These are phyloP conservation scores for Galerucella nymphaeae DNA, from an alignment of 2,888 invertebrate species.

Conservation along the genomic window DNA sequence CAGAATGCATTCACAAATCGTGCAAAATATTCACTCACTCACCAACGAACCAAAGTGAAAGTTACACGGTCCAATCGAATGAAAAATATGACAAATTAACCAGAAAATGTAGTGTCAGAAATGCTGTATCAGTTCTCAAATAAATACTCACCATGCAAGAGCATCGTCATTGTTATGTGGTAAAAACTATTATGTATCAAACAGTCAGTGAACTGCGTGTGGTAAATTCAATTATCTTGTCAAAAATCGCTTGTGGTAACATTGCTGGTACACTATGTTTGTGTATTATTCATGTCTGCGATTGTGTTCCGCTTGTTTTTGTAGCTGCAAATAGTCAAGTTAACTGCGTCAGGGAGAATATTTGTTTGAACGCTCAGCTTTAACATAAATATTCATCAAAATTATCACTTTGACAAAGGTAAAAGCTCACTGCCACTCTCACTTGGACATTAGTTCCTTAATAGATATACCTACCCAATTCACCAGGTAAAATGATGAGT, in stretches of 20 bases:
- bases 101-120: neutral
- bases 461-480: too few relatives aligned
- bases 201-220: constrained; percentile 14
- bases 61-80: neutral
- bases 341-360: neutral
- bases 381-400: too few relatives aligned
- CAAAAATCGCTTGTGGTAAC: constrained; percentile 14
- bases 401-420: too few relatives aligned
- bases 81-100: neutral
- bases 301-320: neutral
- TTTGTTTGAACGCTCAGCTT: neutral
- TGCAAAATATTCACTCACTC: too few relatives aligned
- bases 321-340: neutral
- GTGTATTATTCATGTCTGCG: constrained; percentile 7
- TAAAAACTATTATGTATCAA: constrained; percentile 10
- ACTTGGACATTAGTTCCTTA: too few relatives aligned
- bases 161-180: constrained; percentile 12
- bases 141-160: neutral
- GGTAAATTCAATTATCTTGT: constrained; percentile 19
- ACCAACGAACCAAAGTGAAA: too few relatives aligned
- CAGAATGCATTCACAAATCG: too few relatives aligned
- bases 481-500: too few relatives aligned
- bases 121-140: neutral
- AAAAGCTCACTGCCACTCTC: too few relatives aligned
- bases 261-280: constrained; percentile 1